Base-by-base conservation (phyloP, 2,888 invertebrate genomes). In the Melanchra persicariae region DNA sequence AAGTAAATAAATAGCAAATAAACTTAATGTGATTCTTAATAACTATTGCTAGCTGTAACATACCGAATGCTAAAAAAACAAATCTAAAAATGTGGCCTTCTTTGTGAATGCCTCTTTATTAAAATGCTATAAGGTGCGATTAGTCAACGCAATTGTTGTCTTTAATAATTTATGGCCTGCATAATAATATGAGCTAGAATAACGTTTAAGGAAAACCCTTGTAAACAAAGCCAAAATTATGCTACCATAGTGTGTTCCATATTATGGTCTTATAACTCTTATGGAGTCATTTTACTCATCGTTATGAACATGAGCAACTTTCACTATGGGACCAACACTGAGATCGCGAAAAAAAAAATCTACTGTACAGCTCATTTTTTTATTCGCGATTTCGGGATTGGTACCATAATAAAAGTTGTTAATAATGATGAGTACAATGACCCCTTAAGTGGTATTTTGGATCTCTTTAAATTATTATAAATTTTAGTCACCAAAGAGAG, bases 1-100 rank as follows among this genome's bases (percentile, higher is more conserved):
- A 51, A 72, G 26, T 61, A 49, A 63, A 49, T 70, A 73, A 57
- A 60, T 77, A 58, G 10, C 26, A 61, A 65, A 60, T 60, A 62
- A 49, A 79, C 51, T 54, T 73, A 37, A 40, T 19, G 2, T 47
- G 52, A 34, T 51, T 45, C 37, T 54, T 74, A 78, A 58, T 45
- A 45, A 67, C 6, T 65, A 30, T 67, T 78, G 79, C 66, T 77
- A 80, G 59, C 66, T 85, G 81, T 85, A 85, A 83, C 83, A 85
- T 70, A 67, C 66, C 66, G 47, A 60, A 81, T 70, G 70, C 45
- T 30, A 64, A 67, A 74, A n/a, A 78, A 71, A 68, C 52, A 75
- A 60, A 74, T 79, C 65, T 49, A 74, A 80, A 82, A 83, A 68
- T 26, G 58, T 19, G 60, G 59, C 40, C 63, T 59, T 64, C 26